phyloP scores from a whole-genome alignment of 2,888 invertebrate genomes.

The Dichetophora obliterata region DNA sequence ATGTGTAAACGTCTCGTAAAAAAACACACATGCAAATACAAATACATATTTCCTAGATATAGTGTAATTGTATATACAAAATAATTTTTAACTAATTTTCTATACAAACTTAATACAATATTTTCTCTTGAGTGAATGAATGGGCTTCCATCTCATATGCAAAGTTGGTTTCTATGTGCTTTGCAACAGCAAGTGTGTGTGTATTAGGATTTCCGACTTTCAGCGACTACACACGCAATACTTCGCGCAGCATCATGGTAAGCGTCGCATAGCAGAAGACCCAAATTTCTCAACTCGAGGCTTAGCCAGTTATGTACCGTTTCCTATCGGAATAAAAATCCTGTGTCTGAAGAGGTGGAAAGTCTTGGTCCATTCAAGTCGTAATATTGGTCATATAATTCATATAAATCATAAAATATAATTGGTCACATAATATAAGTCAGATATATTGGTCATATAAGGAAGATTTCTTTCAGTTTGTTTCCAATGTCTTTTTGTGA shows the following conservation, averaged over 20 bases:
- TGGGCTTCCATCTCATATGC: conserved; percentile 38
- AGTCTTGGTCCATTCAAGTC: too few species aligned
- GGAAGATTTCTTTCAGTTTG: too few species aligned
- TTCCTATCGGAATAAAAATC: too few species aligned
- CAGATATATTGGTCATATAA: too few species aligned
- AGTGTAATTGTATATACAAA: conserved; percentile 53
- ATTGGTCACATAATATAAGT: too few species aligned
- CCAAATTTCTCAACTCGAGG: not conserved
- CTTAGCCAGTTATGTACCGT: too few species aligned
- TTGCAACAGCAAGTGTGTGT: not conserved
- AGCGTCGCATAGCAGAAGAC: conserved; percentile 17
- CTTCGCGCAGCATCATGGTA: conserved; percentile 10
- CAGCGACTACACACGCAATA: not conserved
- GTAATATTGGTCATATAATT: too few species aligned
- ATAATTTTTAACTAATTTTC: conserved; percentile 69
- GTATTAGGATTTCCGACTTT: not conserved
- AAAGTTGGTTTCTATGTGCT: conserved; percentile 43
- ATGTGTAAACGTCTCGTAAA: conserved; percentile 35
- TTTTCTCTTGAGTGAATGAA: conserved; percentile 20
- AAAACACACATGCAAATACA: conserved; percentile 34
- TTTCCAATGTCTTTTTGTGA: too few species aligned
- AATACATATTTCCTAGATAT: conserved; percentile 37
- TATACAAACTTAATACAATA: conserved; percentile 63
- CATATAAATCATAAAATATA: too few species aligned
- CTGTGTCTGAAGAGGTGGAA: too few species aligned